Conservation (phyloP, 2,888 invertebrate genomes). For the Spodoptera exigua region DNA sequence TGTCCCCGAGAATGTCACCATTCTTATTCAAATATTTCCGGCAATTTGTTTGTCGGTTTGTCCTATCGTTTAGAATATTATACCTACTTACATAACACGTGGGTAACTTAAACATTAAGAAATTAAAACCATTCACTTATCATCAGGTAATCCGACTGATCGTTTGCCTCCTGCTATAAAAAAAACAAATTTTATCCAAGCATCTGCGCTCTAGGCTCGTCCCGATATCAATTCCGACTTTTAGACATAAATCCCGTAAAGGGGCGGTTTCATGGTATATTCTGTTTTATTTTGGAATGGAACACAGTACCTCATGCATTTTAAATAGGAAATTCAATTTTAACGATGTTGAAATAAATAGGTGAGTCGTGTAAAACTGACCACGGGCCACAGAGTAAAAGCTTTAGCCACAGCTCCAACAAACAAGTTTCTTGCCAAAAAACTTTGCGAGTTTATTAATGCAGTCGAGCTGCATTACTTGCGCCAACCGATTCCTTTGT, state of each 20-base stretch:
- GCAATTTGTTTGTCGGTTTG: slow-evolving; percentile 87
- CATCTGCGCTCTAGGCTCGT: neutral
- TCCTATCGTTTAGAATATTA: slow-evolving; percentile 80
- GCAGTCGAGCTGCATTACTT: slow-evolving; percentile 78
- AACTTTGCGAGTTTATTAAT: slow-evolving; percentile 81
- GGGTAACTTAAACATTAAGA: neutral
- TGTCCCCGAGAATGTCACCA: slow-evolving; percentile 82
- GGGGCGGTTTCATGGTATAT: slow-evolving; percentile 23
- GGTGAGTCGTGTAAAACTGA: slow-evolving; percentile 53
- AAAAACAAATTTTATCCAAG: neutral
- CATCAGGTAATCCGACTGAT: too few relatives aligned
- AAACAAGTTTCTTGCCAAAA: slow-evolving; percentile 80
- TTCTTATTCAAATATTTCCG: slow-evolving; percentile 89
- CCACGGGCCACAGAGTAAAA: slow-evolving; percentile 59
- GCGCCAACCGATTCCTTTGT: slow-evolving; percentile 76
- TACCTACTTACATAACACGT: slow-evolving; percentile 68
- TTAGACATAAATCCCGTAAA: slow-evolving; percentile 38
- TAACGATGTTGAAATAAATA: slow-evolving; percentile 54
- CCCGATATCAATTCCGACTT: slow-evolving; percentile 32
- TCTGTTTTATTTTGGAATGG: slow-evolving; percentile 37
- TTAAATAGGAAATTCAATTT: slow-evolving; percentile 52
- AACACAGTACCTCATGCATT: slow-evolving; percentile 44
- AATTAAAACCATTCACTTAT: too few relatives aligned
- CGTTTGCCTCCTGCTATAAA: too few relatives aligned
- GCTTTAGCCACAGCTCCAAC: slow-evolving; percentile 60